Evolutionary conservation across 2,113 vertebrate genomes (phyloP), one percentile per base, ranked within the genome.

Genomic region (Mobula birostris): DNA sequence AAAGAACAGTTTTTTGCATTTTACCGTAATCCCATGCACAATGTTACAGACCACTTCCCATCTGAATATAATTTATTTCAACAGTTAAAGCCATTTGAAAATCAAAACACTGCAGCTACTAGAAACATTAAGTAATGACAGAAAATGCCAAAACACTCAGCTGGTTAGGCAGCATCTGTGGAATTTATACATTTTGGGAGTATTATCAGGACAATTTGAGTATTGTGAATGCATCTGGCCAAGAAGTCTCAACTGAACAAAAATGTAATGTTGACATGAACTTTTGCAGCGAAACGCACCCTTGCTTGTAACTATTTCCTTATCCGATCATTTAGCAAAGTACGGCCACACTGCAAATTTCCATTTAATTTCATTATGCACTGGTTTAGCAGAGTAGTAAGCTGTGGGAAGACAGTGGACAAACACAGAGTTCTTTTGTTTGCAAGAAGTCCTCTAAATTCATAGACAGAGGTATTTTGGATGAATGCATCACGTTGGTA

Each of bases 141-240:
- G 72, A 74, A 74, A 74, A 74, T 5, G 21, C 72, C 21, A 15
- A 74, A 74, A 74, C 72, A 74, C 21, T 74, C 72, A 24, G 17
- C 15, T 74, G 72, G 15, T 74, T 74, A 19, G 72, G 17, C 72
- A 24, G 19, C 72, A 74, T 74, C 72, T 74, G 72, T 74, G 72
- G 72, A 74, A 74, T 74, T 97, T 98, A 98, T 98, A 98, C 98
- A 98, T 98, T 98, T 48, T 98, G 98, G 97, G 97, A 98, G 97
- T 97, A 95, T 87, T 61, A 93, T 48, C 70, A 24, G 68, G 40
- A 74, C 36, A 91, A 66, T 21, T 70, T 24, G 32, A 70, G n/a
- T 68, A 27, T 74, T 12, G 27, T 29, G 68, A 56, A 93, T 48
- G 21, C n/a, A 93, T 70, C 19, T 93, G 32, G 91, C 15, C 68